Evolutionary conservation across 2,797 vertebrate genomes (phyloP), one percentile per base, ranked within the genome.

Genomic region (Acanthis flammea): DNA sequence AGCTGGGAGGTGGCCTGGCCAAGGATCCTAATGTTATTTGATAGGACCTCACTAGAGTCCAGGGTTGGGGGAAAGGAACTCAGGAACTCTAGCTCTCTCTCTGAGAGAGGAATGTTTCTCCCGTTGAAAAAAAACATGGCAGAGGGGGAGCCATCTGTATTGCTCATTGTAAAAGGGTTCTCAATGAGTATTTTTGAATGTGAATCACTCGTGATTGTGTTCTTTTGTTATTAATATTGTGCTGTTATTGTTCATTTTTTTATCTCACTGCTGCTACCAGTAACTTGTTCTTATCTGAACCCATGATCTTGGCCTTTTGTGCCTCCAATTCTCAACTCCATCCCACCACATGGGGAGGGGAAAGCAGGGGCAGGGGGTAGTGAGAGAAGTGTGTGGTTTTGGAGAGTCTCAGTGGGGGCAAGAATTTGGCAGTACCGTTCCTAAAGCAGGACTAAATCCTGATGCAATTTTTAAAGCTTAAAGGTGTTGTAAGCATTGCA

Each of bases 1-100:
- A 62, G 12, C 8, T 48, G 27, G 22, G 27, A 78, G 12, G 15
- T 0, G 0, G 12, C 10, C 2, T 74, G 18, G 37, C 35, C 25
- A 39, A 51, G 9, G 24, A 79, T 14, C 24, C 28, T 21, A 4
- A 39, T 28, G 14, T 58, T 79, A n/a, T 65, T 51, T 65, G 14
- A 51, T 66, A 19, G 0, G 7, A 51, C n/a, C 12, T 65, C 39
- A 58, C 30, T 41, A 25, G 16, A 31, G 51, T 11, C 5, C 25
- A 25, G 33, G 39, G 17, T 5, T 45, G 39, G 21, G 37, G 9
- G 9, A 39, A 45, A 24, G 39, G 14, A 15, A 42, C 12, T 50
- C 30, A 18, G 45, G 23, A 12, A 41, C 55, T 51, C 17, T 47
- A 14, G 21, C 15, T 12, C 35, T 61, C 12, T 83, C n/a, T 83